These are phyloP conservation scores for Apostichopus californicus DNA, from an alignment of 35 echinoderm and acorn worm genomes.

Conservation along the genomic window DNA sequence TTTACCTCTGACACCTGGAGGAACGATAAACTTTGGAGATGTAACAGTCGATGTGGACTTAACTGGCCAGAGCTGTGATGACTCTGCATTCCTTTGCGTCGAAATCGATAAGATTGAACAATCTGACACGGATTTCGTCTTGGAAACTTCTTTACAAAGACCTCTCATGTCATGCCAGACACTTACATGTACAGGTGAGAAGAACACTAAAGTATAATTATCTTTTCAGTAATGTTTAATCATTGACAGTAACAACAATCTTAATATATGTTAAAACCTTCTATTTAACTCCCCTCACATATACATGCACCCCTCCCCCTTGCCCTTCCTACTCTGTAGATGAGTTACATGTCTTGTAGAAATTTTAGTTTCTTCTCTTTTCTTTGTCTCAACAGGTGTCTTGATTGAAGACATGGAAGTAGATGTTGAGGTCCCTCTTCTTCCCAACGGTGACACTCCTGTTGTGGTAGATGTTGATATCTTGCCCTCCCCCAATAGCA, in stretches of 20 bases:
- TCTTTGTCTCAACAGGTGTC: constrained; percentile 15
- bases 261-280: too few relatives aligned
- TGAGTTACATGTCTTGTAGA: too few relatives aligned
- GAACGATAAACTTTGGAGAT: constrained; percentile 67
- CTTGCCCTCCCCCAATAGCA: constrained; percentile 54
- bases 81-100: constrained; percentile 80
- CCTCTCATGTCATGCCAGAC: constrained; percentile 56
- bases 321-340: too few relatives aligned
- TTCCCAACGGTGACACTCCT: constrained; percentile 58
- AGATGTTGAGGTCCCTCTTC: constrained; percentile 31
- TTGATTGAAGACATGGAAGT: constrained; percentile 14
- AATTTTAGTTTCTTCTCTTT: too few relatives aligned
- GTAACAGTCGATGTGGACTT: constrained; percentile 76
- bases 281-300: too few relatives aligned
- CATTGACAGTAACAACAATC: too few relatives aligned
- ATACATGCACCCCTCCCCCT: too few relatives aligned
- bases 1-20: constrained; percentile 55
- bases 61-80: constrained; percentile 56
- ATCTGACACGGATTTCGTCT: constrained; percentile 60
- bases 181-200: constrained; percentile 61
- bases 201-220: neutral
- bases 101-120: constrained; percentile 65
- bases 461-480: constrained; percentile 59
- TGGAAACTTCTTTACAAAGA: constrained; percentile 57
- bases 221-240: too few relatives aligned